Conservation (phyloP, 2,888 invertebrate species). For the Gerosis bhagava region DNA sequence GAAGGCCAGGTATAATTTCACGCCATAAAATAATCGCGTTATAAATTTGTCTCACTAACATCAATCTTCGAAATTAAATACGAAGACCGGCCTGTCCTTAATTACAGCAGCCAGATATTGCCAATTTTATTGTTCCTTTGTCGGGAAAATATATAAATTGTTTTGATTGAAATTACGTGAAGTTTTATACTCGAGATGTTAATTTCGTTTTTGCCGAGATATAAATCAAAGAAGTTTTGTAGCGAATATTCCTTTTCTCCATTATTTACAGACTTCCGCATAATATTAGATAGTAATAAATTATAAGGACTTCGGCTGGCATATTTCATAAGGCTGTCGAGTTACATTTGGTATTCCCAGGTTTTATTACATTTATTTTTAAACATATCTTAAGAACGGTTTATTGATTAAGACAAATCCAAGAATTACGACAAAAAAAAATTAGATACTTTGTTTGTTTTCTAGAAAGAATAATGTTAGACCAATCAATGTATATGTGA, state of each 20-base stretch:
- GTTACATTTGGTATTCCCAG: neutral
- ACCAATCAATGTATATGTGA: too few species aligned
- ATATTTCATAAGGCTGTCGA: neutral
- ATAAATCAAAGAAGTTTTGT: constrained; percentile 32
- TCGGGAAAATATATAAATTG: constrained; percentile 44
- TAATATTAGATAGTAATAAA: constrained; percentile 10
- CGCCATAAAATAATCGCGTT: constrained; percentile 9
- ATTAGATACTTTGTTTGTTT: too few species aligned
- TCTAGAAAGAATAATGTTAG: too few species aligned
- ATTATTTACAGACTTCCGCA: constrained; percentile 6
- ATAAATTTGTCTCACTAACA: constrained; percentile 32
- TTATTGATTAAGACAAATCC: too few species aligned
- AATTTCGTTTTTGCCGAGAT: constrained; percentile 43
- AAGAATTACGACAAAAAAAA: too few species aligned
- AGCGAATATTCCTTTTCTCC: constrained; percentile 1
- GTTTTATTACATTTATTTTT: too few species aligned
- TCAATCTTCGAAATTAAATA: constrained; percentile 37
- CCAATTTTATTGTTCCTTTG: constrained; percentile 48
- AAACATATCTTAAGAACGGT: too few species aligned
- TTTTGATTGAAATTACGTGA: constrained; percentile 45
- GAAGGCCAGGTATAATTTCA: neutral
- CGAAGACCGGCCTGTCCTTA: constrained; percentile 35
- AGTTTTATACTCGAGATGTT: constrained; percentile 43
- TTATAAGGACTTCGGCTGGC: constrained; percentile 1
- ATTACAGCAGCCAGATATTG: constrained; percentile 51